Percentiles rank a stretch among this genome's conserved stretches.
phyloP scores from a whole-genome alignment of 2,113 vertebrate genomes.

The Bungarus multicinctus region DNA sequence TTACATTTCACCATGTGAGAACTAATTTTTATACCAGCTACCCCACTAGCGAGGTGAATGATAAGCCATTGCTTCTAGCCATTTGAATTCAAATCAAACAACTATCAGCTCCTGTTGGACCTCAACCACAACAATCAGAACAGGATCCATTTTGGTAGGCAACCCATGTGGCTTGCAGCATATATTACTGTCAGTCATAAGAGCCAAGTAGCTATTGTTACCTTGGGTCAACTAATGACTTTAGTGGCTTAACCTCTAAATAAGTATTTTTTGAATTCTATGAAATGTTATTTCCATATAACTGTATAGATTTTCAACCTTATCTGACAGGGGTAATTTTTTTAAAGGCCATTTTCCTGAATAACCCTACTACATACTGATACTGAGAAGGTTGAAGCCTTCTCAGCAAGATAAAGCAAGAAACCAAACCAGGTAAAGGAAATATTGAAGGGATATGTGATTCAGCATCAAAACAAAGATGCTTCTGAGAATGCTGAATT shows the following conservation, averaged over 20 bases:
- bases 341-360: background rate
- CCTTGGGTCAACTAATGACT: background rate
- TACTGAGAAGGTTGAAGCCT: background rate
- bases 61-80: background rate
- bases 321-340: background rate
- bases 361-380: background rate
- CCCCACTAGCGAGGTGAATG: background rate
- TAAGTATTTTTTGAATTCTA: background rate
- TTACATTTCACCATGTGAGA: background rate
- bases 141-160: background rate
- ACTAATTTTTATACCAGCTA: background rate
- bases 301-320: background rate
- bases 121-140: background rate
- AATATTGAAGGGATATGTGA: background rate
- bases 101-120: background rate
- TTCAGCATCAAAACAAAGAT: background rate
- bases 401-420: background rate
- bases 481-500: background rate
- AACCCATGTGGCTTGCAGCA: background rate
- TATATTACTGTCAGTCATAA: background rate
- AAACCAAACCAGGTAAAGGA: background rate
- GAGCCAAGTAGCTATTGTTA: background rate
- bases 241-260: background rate
- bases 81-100: background rate
- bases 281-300: background rate